These are phyloP conservation scores for Drosophila percnosoma DNA, from an alignment of 2,888 invertebrate genomes.

Conservation along the genomic window DNA sequence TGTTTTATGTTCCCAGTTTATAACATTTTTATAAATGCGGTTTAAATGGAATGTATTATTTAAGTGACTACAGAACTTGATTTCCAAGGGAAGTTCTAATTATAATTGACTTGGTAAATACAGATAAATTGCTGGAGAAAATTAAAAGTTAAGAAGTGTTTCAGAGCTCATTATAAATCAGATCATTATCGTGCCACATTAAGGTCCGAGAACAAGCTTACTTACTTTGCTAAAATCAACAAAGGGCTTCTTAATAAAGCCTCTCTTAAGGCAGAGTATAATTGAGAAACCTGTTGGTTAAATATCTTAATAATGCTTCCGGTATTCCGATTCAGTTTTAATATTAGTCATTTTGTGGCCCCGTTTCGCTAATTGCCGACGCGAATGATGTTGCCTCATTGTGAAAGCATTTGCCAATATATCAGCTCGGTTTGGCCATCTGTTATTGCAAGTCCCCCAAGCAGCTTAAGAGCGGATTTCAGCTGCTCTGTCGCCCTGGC, in stretches of 20 bases:
- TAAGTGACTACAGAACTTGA: not conserved
- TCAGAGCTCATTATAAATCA: not conserved
- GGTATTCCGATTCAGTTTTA: conserved; percentile 28
- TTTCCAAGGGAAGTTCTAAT: not conserved
- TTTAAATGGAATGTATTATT: not conserved
- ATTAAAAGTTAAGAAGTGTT: not conserved
- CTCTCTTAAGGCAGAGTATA: not conserved
- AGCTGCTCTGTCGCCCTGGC: conserved; percentile 14
- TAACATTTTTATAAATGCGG: not conserved
- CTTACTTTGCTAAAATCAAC: not conserved
- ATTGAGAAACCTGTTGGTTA: conserved; percentile 5
- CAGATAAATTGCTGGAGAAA: not conserved
- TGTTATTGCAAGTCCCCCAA: conserved; percentile 45
- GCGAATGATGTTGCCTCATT: conserved; percentile 32
- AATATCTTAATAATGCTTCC: conserved; percentile 1
- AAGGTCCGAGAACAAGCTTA: not conserved
- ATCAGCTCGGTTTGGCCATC: conserved; percentile 51
- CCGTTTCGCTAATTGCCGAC: conserved; percentile 48
- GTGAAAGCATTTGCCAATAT: conserved; percentile 52
- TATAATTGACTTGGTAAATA: not conserved
- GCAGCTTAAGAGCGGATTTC: conserved; percentile 49
- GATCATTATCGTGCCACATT: not conserved
- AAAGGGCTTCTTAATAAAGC: not conserved
- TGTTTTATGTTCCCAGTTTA: not conserved
- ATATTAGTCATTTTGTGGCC: conserved; percentile 49